Conservation (phyloP, 2,888 invertebrate genomes). For the Lycophotia porphyrea region DNA sequence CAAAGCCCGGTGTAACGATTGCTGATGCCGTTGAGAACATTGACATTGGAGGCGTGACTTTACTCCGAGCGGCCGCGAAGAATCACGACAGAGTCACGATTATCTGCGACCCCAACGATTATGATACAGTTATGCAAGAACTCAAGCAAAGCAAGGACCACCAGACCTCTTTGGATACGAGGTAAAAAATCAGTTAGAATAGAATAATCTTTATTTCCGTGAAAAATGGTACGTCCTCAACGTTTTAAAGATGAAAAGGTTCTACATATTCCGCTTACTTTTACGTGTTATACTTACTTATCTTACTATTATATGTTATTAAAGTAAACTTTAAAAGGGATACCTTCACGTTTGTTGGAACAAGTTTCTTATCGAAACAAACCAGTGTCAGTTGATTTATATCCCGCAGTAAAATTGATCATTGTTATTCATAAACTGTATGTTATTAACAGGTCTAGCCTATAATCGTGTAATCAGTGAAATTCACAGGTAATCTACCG, state of each 20-base stretch:
- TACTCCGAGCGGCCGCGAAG: constrained; percentile 98
- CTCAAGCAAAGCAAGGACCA: constrained; percentile 91
- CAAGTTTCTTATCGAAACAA: not conserved
- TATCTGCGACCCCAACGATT: constrained; percentile 97
- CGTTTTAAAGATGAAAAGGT: too few relatives aligned
- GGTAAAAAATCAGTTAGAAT: constrained; percentile 81
- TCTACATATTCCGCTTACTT: too few relatives aligned
- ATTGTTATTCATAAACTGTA: constrained; percentile 12
- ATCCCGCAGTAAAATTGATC: not conserved
- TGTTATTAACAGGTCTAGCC: constrained; percentile 48
- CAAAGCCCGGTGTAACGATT: constrained; percentile 94
- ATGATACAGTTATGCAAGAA: constrained; percentile 93
- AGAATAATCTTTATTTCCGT: too few relatives aligned
- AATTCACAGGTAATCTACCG: constrained; percentile 36
- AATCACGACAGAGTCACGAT: constrained; percentile 98
- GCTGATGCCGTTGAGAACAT: constrained; percentile 98
- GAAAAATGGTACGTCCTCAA: too few relatives aligned
- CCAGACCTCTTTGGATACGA: constrained; percentile 93
- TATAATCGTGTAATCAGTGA: constrained; percentile 21
- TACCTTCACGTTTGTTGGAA: not conserved
- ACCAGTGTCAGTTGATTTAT: not conserved
- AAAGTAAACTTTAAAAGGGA: not conserved
- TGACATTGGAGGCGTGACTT: constrained; percentile 98
- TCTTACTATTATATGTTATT: not conserved
- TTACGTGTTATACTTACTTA: too few relatives aligned